Evolutionary conservation across 2,113 vertebrate genomes (phyloP), one percentile per base, ranked within the genome.

Genomic region (Zosterops lateralis): DNA sequence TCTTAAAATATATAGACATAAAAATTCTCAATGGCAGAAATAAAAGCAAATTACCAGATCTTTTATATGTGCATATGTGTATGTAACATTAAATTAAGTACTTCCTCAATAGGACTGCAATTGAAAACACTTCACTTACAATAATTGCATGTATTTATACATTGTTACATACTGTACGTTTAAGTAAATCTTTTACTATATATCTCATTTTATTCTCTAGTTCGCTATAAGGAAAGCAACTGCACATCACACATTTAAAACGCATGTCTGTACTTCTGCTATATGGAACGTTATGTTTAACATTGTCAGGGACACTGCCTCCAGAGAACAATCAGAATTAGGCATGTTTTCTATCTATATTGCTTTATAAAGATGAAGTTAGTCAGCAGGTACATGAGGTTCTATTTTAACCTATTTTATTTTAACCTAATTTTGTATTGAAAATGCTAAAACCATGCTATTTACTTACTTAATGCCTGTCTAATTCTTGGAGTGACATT

Each of bases 101-200:
- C 7, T n/a, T 85, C 13, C 6, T 68, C 25, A 57, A 11, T 3
- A 26, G 7, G 38, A 10, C 7, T 58, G 15, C 25, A 81, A 11
- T 5, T 89, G 40, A 73, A 79, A 89, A 31, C n/a, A 48, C 5
- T 65, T 68, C 9, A 25, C 6, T 31, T 45, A 13, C 5, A 8
- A 26, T 17, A 51, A 31, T 45, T 57, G 7, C 17, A 44, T 70
- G 1, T 28, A n/a, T 48, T 18, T 70, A 29, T 62, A 20, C 3
- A 45, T 47, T 54, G 42, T 5, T 17, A 26, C 0, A 1, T 31
- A 56, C 4, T 18, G 2, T 36, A 36, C 1, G 10, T 44, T n/a
- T 65, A 51, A 2, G 0, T 19, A 1, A 20, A 6, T 62, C 19
- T 62, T 89, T 70, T 70, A 14, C 8, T 36, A 8, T 18, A 2